Percentiles rank a stretch among this genome's conserved stretches.
These are phyloP conservation scores for Acanthurus leucopareius DNA, from an alignment of 2,797 vertebrate species.

Conservation along the genomic window DNA sequence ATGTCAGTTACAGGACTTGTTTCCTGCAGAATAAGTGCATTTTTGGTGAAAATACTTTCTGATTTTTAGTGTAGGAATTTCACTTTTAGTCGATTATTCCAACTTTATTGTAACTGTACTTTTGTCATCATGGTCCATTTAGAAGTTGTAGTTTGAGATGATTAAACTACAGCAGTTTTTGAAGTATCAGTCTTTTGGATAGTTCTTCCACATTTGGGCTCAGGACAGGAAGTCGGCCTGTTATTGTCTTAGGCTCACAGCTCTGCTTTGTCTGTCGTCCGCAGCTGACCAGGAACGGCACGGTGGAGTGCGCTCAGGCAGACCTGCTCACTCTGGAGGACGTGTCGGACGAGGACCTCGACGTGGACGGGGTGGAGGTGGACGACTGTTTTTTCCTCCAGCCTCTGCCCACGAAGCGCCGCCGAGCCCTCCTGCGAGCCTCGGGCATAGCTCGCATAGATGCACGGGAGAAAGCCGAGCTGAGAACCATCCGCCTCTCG, in stretches of 20 bases:
- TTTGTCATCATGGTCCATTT: neutral
- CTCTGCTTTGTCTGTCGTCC: slow-evolving; percentile 10
- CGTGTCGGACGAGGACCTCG: slow-evolving; percentile 94
- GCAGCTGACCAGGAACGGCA: slow-evolving; percentile 95
- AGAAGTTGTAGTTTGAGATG: neutral
- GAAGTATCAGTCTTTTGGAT: neutral
- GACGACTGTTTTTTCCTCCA: slow-evolving; percentile 97
- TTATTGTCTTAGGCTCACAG: slow-evolving; percentile 23
- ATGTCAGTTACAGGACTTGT: neutral
- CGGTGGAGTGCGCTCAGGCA: slow-evolving; percentile 92
- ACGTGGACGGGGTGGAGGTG: slow-evolving; percentile 93
- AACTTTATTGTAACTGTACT: neutral
- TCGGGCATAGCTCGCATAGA: slow-evolving; percentile 95
- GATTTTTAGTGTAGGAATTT: neutral
- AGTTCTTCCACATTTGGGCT: neutral
- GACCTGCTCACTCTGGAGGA: slow-evolving; percentile 94
- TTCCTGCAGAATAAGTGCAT: neutral
- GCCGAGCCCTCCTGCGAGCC: slow-evolving; percentile 92
- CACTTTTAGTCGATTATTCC: neutral
- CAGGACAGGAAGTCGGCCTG: neutral
- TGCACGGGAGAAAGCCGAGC: slow-evolving; percentile 94
- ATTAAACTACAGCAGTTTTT: slow-evolving; percentile 15
- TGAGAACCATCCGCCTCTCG: slow-evolving; percentile 94
- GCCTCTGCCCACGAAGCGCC: slow-evolving; percentile 93
- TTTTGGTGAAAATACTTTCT: neutral